These are phyloP conservation scores for Euura lappo DNA, from an alignment of 1,140 invertebrate species.

Conservation along the genomic window DNA sequence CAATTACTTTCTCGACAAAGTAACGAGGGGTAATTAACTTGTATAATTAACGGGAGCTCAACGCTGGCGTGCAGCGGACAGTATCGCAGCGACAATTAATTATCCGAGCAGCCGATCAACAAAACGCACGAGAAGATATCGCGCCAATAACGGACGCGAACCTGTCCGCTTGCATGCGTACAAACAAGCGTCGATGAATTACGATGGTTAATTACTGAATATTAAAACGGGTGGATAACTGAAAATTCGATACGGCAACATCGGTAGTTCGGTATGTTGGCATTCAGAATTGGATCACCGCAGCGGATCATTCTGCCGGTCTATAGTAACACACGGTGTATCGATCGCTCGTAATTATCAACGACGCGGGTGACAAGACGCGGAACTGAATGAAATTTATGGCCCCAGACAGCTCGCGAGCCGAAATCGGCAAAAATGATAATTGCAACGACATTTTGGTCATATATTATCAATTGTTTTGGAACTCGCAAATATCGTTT, in stretches of 20 bases:
- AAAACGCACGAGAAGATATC: background rate
- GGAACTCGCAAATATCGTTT: too few relatives aligned
- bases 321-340: background rate
- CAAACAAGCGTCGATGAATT: constrained; percentile 23
- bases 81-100: background rate
- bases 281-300: background rate
- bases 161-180: constrained; percentile 1
- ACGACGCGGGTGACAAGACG: background rate
- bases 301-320: background rate
- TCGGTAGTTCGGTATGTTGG: background rate
- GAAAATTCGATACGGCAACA: background rate
- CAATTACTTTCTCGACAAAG: too few relatives aligned
- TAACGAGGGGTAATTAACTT: background rate
- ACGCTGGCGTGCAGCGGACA: background rate
- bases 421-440: too few relatives aligned
- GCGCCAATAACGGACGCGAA: constrained; percentile 17
- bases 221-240: constrained; percentile 15
- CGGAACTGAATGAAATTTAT: background rate
- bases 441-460: too few relatives aligned
- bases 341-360: background rate
- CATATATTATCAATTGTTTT: too few relatives aligned
- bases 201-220: constrained; percentile 26
- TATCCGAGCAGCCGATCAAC: background rate
- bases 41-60: background rate
- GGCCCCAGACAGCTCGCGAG: background rate